phyloP scores from a whole-genome alignment of 35 echinoderm and acorn worm genomes.

The Strongylocentrotus purpuratus region DNA sequence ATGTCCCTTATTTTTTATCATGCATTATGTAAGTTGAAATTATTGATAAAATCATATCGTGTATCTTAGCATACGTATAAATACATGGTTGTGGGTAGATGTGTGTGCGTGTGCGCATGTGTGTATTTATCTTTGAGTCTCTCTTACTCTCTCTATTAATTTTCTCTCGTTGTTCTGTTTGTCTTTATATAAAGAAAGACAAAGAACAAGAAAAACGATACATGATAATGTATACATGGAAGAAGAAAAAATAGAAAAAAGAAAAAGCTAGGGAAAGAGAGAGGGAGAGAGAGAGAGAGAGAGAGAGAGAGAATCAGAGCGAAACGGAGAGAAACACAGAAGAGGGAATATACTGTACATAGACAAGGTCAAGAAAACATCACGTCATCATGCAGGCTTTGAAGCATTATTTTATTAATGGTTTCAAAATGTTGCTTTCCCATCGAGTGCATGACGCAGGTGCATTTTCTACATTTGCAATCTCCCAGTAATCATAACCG shows the following conservation, averaged over 20 bases:
- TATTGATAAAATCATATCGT: no score
- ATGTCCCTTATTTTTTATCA: no score
- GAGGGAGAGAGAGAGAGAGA: neutral
- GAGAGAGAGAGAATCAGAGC: neutral
- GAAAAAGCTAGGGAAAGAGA: neutral
- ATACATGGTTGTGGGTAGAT: no score
- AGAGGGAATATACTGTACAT: neutral
- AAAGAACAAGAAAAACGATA: no score
- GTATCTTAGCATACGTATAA: no score
- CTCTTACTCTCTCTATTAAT: no score
- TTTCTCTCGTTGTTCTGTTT: no score
- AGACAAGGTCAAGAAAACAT: slow-evolving; percentile 17
- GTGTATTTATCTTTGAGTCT: no score
- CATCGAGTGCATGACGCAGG: neutral
- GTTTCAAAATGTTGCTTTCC: slow-evolving; percentile 10
- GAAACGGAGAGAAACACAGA: neutral
- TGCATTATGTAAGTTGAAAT: no score
- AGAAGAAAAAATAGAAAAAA: neutral
- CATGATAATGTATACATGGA: neutral
- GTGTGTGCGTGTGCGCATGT: no score
- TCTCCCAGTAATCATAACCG: neutral
- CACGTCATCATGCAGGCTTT: neutral
- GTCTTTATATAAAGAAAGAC: no score
- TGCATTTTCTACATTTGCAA: slow-evolving; percentile 11
- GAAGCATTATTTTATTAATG: slow-evolving; percentile 6